Percentiles rank a stretch among this genome's conserved stretches.
These are phyloP conservation scores for Pithecia hirsuta DNA, from an alignment of 2,797 vertebrate species.

Conservation along the genomic window DNA sequence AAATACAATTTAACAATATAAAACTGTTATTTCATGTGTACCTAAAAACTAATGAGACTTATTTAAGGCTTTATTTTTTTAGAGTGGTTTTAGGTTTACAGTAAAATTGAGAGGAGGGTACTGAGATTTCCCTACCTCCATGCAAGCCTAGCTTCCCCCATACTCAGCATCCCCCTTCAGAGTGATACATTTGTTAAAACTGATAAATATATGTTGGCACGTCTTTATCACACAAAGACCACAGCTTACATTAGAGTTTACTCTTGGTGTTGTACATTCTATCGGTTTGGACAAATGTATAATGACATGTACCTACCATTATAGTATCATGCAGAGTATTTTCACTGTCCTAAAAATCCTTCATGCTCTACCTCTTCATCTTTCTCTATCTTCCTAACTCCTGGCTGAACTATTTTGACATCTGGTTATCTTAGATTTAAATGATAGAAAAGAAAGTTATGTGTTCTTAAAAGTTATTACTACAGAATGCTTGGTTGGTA, in stretches of 20 bases:
- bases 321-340: neutral
- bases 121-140: neutral
- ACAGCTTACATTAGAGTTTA: neutral
- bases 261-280: neutral
- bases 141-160: too few relatives aligned
- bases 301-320: neutral
- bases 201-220: neutral
- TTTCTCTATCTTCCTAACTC: neutral
- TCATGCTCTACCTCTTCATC: neutral
- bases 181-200: too few relatives aligned
- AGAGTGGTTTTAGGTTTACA: neutral
- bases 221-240: neutral
- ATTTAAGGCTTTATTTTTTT: neutral
- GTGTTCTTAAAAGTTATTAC: constrained; percentile 3
- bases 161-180: too few relatives aligned
- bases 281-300: neutral
- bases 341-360: neutral
- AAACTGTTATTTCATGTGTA: neutral
- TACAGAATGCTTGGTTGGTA: neutral
- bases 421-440: neutral
- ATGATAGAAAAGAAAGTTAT: neutral
- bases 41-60: neutral
- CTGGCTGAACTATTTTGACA: neutral
- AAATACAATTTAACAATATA: neutral
- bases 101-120: neutral